Conservation (phyloP, 1,140 invertebrate species). For the Penaeus chinensis region DNA sequence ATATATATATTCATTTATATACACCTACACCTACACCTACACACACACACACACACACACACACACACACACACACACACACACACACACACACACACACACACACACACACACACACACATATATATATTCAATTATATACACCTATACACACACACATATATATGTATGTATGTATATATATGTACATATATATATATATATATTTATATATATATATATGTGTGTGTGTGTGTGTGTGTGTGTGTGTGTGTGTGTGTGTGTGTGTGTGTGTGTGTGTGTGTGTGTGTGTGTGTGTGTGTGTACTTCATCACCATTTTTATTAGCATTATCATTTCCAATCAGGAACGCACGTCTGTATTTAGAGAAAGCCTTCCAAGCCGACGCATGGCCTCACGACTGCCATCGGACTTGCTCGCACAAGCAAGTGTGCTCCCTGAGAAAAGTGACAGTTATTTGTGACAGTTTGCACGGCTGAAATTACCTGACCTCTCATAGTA, state of each 20-base stretch:
- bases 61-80: background rate
- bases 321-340: no score
- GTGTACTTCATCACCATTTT: background rate
- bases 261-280: background rate
- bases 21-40: background rate
- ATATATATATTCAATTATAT: background rate
- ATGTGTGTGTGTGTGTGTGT: background rate
- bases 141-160: background rate
- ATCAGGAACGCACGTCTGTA: no score
- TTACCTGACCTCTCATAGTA: no score
- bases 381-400: no score
- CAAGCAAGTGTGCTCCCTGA: no score
- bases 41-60: background rate
- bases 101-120: background rate
- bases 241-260: background rate
- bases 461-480: no score
- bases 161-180: background rate
- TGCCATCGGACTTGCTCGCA: no score
- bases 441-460: no score
- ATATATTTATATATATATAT: conserved; percentile 18
- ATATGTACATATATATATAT: background rate
- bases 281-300: background rate
- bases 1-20: conserved; percentile 20
- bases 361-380: no score
- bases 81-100: background rate